Base-by-base conservation (phyloP, 1,140 invertebrate species). In the Apis laboriosa region DNA sequence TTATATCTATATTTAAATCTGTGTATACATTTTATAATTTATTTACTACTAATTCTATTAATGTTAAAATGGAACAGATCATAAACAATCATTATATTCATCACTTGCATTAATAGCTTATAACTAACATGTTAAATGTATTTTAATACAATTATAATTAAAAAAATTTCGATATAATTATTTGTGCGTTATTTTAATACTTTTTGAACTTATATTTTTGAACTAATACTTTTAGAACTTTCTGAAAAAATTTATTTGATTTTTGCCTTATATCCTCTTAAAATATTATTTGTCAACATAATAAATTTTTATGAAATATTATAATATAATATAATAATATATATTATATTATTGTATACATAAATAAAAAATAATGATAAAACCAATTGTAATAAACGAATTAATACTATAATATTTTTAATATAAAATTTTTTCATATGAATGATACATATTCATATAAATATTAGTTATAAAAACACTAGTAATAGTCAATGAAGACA, bases 391-490 rank as follows among this genome's bases (percentile, higher is more conserved):
- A 61, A 68, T 5, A 43, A 55, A 28, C 9, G 15, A 17, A 28
- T 51, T 70, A 8, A n/a, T 19, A 51, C 56, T 11, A 28, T 21
- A 34, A 28, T 21, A 34, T 53, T 53, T 61, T 72, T 11, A 19
- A 51, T 79, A 79, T 1, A 63, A 53, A n/a, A 53, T 72, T 53
- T 53, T 34, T 72, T 63, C 2, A 24, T 56, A 79, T 13, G 11
- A 61, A 53, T 28, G 34, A 43, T 34, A 34, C 0, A 4, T 43
- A 43, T 43, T 43, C 5, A 43, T 43, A 70, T 53, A 49, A 17
- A 24, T 53, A 34, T 24, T 68, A 68, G n/a, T 77, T 67, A 67
- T 49, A 43, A 55, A 77, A 67, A 17, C 8, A 66, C 0, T 34
- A 56, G 3, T 53, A 53, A 34, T 19, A 60, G 13, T 56, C 21